A percentile compares a stretch with the other conserved stretches of the same genome.
These are phyloP conservation scores for Chaetura pelagica DNA, from an alignment of 2,113 vertebrate species.

Conservation along the genomic window DNA sequence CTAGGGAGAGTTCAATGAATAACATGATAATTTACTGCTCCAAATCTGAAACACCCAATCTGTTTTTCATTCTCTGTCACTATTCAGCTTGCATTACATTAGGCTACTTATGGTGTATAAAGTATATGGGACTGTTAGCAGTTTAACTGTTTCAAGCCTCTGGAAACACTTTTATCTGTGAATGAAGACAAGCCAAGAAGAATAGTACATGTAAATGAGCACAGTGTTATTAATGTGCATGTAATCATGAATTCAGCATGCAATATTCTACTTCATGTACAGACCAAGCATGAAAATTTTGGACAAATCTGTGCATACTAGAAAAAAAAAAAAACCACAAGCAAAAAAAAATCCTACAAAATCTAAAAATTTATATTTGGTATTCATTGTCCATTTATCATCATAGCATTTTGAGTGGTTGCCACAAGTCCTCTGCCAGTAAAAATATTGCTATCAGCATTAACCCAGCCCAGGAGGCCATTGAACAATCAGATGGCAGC, in stretches of 20 bases:
- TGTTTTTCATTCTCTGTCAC: constrained; percentile 58
- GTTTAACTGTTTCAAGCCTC: not conserved
- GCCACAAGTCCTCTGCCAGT: not conserved
- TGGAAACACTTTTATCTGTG: not conserved
- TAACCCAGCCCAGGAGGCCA: not conserved
- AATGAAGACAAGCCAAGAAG: not conserved
- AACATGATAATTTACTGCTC: constrained; percentile 38
- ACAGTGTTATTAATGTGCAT: not conserved
- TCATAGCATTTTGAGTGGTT: not conserved
- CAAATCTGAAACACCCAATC: constrained; percentile 11
- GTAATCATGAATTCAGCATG: not conserved
- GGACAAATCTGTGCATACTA: not conserved
- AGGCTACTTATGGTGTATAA: not conserved
- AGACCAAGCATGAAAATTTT: not conserved
- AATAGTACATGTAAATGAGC: not conserved
- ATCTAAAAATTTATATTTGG: not conserved
- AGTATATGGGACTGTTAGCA: not conserved
- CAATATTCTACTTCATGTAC: not conserved
- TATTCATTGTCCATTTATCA: not conserved
- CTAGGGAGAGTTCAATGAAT: not conserved
- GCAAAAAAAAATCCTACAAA: not conserved
- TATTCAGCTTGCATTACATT: constrained; percentile 15
- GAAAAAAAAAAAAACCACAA: not conserved
- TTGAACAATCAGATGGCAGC: not conserved
- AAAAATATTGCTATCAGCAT: not conserved